Evolutionary conservation across 2,113 vertebrate genomes (phyloP), one percentile per base, ranked within the genome.

Genomic region (Poeciliopsis retropinna): DNA sequence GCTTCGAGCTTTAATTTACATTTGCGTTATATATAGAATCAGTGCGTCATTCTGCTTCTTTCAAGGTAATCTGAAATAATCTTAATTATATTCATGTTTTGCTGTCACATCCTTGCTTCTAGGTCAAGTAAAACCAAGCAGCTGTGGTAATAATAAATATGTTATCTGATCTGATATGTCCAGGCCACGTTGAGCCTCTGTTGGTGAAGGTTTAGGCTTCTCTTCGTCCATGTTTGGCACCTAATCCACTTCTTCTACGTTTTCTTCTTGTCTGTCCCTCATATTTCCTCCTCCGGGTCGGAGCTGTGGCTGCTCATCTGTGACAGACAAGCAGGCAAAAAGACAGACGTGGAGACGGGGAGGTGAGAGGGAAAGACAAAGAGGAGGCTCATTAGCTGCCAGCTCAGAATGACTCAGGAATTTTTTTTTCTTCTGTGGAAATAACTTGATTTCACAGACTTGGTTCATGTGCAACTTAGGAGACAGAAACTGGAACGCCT

Each of bases 281-380:
- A 95, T 90, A 95, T 93, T 88, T 94, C 93, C 30, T 95, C 94
- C 69, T 94, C 94, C 15, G 84, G 90, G 81, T 93, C 94, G 75
- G 90, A 94, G 92, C 89, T 94, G 91, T 93, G 92, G 84, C 90
- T 89, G 89, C 92, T 93, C 86, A 94, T 93, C 94, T 95, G 85
- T 72, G 80, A 80, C 74, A 84, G 71, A 84, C 67, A 83, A 54
- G 69, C 60, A 84, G 75, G 70, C 13, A 83, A n/a, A 69, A 47
- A 19, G 44, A 47, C 44, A 41, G 44, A 72, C 32, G 72, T 54
- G 12, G 19, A 73, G 32, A 34, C 30, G 32, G 69, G 54, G 66
- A 27, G 64, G 13, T 15, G 30, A 71, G 37, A 44, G 51, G 68
- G 64, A 83, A 74, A 57, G 51, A 86, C 78, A 88, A 73, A 81